Percentiles rank a stretch among this genome's conserved stretches.
Conservation (phyloP, 2,888 invertebrate species). For the Lasius platythorax region DNA sequence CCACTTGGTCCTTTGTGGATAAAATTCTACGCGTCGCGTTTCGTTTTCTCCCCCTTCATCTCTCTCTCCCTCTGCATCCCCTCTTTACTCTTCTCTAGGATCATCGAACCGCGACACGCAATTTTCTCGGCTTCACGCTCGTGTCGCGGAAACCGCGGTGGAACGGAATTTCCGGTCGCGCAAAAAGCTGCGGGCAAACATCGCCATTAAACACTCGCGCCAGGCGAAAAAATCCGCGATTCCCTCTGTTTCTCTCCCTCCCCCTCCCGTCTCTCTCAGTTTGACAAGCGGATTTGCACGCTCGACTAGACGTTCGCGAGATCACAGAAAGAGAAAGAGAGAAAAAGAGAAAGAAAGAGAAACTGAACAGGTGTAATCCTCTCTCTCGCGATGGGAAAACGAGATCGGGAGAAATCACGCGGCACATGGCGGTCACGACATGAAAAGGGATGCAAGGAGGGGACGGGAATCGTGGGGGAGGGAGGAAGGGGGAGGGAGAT, state of each 20-base stretch:
- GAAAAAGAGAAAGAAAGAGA: neutral
- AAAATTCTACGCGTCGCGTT: constrained; percentile 4
- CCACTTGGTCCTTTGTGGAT: neutral
- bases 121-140: constrained; percentile 50
- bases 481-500: neutral
- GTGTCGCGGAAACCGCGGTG: constrained; percentile 49
- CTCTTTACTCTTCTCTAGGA: neutral
- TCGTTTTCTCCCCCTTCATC: neutral
- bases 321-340: neutral
- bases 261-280: too few relatives aligned
- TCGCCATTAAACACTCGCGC: constrained; percentile 35
- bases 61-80: too few relatives aligned
- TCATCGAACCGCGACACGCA: constrained; percentile 44
- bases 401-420: constrained; percentile 48
- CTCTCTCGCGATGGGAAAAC: constrained; percentile 49
- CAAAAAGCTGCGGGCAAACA: constrained; percentile 49
- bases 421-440: constrained; percentile 34
- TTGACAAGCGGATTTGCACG: constrained; percentile 35
- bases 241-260: neutral
- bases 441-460: neutral
- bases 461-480: neutral
- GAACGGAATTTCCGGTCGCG: constrained; percentile 55
- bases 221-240: constrained; percentile 10
- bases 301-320: constrained; percentile 33
- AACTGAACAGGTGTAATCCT: constrained; percentile 24